Conservation (phyloP, 2,888 invertebrate species). For the Bombylius major region DNA sequence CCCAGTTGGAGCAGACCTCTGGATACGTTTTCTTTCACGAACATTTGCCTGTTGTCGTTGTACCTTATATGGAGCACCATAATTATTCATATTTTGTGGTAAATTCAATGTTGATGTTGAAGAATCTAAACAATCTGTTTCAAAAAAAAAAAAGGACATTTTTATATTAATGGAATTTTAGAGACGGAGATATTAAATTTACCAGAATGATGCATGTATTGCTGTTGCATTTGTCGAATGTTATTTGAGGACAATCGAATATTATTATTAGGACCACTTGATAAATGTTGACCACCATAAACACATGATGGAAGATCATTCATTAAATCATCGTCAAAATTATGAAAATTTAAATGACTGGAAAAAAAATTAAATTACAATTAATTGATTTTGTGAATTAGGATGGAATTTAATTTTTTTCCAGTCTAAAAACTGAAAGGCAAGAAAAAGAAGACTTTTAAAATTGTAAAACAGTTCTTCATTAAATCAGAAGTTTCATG, state of each 20-base stretch:
- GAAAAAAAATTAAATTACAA: background rate
- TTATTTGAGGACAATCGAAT: slow-evolving; percentile 29
- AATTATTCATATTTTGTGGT: slow-evolving; percentile 17
- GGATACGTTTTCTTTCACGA: slow-evolving; percentile 94
- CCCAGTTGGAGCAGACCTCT: slow-evolving; percentile 88
- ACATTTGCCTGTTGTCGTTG: slow-evolving; percentile 91
- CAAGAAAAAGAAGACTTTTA: too few species aligned
- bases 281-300: slow-evolving; percentile 47
- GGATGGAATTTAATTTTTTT: too few species aligned
- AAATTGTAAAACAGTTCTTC: too few species aligned
- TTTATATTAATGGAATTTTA: background rate
- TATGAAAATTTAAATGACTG: slow-evolving; percentile 34
- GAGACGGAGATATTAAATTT: background rate
- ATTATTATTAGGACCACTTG: slow-evolving; percentile 22
- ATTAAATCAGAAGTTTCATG: too few species aligned
- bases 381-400: too few species aligned
- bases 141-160: background rate
- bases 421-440: too few species aligned
- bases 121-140: slow-evolving; percentile 14
- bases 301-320: slow-evolving; percentile 71
- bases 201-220: slow-evolving; percentile 35
- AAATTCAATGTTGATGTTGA: slow-evolving; percentile 24
- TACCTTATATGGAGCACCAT: slow-evolving; percentile 51
- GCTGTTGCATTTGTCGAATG: slow-evolving; percentile 35
- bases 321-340: slow-evolving; percentile 43